Evolutionary conservation across 2,113 vertebrate species (phyloP), one percentile per base, ranked within the genome.

Genomic region (Scalopus aquaticus): DNA sequence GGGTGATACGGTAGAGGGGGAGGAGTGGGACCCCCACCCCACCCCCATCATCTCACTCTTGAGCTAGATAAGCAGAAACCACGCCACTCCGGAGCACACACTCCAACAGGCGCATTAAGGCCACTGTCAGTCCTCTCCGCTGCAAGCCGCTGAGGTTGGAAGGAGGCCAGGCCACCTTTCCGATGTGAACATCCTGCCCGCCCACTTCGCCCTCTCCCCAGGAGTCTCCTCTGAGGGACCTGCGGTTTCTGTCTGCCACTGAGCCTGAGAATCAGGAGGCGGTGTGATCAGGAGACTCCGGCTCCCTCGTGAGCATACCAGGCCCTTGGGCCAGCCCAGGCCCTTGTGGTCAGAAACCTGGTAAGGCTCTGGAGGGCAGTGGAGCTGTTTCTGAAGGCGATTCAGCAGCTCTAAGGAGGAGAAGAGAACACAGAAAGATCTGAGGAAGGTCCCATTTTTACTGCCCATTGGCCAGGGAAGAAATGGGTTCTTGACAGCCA

Each of bases 401-500:
- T 0, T 19, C 9, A 78, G 60, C 46, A 91, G 39, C 77, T 86
- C 64, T 39, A 28, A 56, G 51, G 60, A 46, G 19, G 32, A 56
- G 51, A 65, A 46, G 19, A 84, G n/a, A 82, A 70, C 77, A 88
- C 42, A 79, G 44, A 58, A 37, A 2, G 35, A 13, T 73, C 69
- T 89, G 56, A 72, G 78, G 67, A 39, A 90, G 82, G 76, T 32
- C 35, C 70, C 65, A 46, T 89, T 95, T 64, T 76, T n/a, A 80
- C 37, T 94, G 67, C 28, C 7, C 49, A 10, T 49, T 37, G 67
- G 54, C 69, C 64, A 69, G 42, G 62, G 88, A 77, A 74, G 64
- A 83, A 89, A 17, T 32, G 11, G 4, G 20, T 95, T 93, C 86
- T 70, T 74, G 37, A 64, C 35, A 62, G 56, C 82, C 74, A 88